Base-by-base conservation (phyloP, 30 jellyfish, hydroid and myxozoan species). In the Cassiopea xamachana region DNA sequence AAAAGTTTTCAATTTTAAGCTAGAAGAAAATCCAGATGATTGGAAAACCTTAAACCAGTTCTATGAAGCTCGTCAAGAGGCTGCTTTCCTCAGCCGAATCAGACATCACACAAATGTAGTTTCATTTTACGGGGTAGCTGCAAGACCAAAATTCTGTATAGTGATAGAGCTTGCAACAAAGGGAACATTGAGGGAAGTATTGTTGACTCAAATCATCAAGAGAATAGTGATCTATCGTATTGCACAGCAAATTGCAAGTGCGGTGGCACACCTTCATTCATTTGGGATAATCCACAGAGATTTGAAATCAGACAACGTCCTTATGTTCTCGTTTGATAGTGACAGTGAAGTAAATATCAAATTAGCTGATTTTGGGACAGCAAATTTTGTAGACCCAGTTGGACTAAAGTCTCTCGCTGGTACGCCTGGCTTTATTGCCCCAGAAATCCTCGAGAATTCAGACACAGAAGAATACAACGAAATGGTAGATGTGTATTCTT, bases 311-410 rank as follows among this genome's bases (percentile, higher is more conserved):
- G 98, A 96, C 45, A 96, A 96, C 74, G 86, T 96, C 27, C 84
- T 96, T 55, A 72, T 96, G 77, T 96, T 92, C 82, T 92, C 98
- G 1, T 46, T 87, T 1, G 98, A 92, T 39, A 69, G 79, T 8
- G 72, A 50, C 60, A 93, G 97, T 55, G 96, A 76, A 12, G 62
- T 88, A 60, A 92, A 96, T 79, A 87, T 93, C 58, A 96, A 96
- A 75, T 59, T 96, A 74, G 90, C 98, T 13, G 99, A 96, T 80
- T 96, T 96, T 75, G 99, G 99, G 10, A 92, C 99, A 1, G 99
- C 99, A 48, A 90, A 96, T 85, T 96, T 96, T 87, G 80, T 96
- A 79, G 89, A 89, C 7, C 90, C 98, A 0, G 74, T 89, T 49
- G 99, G 99, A 17, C 75, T 87, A 19, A 87, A 77, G 79, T 76